Evolutionary conservation across 2,113 vertebrate species (phyloP).

Genomic region (Clarias macrocephalus): DNA sequence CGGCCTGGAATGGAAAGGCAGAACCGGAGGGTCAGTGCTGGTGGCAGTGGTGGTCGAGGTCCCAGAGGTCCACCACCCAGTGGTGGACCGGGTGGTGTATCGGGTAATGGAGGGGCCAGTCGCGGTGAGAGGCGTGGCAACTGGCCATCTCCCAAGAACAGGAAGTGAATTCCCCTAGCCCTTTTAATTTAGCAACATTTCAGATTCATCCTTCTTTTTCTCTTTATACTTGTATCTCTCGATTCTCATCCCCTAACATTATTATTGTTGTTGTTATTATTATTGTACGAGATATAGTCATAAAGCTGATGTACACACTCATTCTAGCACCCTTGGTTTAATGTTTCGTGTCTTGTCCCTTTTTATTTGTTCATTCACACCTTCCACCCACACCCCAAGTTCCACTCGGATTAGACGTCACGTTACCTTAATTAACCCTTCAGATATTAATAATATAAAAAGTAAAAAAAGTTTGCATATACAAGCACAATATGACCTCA

Average conservation of each 20-base stretch:
- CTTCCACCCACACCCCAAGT: conserved; percentile 42
- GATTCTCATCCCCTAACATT: conserved; percentile 59
- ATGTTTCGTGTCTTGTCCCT: conserved; percentile 60
- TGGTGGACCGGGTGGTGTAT: conserved; percentile 64
- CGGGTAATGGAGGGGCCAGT: conserved; percentile 70
- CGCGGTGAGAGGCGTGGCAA: conserved; percentile 79
- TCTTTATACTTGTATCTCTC: conserved; percentile 52
- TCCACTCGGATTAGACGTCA: conserved; percentile 47
- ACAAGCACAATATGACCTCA: conserved; percentile 73
- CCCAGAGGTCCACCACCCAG: conserved; percentile 68
- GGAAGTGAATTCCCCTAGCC: conserved; percentile 73
- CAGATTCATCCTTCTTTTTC: conserved; percentile 59
- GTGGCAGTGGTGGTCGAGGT: conserved; percentile 71
- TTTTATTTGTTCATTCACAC: conserved; percentile 62
- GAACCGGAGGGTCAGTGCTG: conserved; percentile 78
- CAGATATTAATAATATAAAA: conserved; percentile 19
- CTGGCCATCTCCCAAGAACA: conserved; percentile 90
- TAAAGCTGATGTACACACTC: conserved; percentile 66
- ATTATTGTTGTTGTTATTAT: conserved; percentile 56
- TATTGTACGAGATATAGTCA: conserved; percentile 65
- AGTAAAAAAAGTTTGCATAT: conserved; percentile 57
- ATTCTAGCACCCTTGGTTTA: conserved; percentile 49
- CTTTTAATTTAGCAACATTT: conserved; percentile 63
- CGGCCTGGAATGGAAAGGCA: conserved; percentile 89
- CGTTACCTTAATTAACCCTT: conserved; percentile 37